phyloP scores from a whole-genome alignment of 2,113 vertebrate genomes.

The Chlorodrepanis virens region DNA sequence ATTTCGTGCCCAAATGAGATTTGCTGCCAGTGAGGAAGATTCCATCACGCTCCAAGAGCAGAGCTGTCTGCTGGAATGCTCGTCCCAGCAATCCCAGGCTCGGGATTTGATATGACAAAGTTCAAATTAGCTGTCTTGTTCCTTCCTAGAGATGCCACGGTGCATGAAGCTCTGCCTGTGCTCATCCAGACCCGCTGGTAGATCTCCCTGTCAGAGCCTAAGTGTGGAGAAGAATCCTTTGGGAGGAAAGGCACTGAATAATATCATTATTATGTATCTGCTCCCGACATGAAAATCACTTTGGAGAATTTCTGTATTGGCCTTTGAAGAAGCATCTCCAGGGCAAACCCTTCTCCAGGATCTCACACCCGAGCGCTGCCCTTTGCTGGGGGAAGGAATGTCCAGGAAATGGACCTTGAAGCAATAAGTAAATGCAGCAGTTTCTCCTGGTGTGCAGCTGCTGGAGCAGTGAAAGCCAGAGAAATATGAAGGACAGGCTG shows the following conservation, averaged over 20 bases:
- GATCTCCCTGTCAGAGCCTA: neutral
- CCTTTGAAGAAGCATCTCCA: neutral
- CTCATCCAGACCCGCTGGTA: neutral
- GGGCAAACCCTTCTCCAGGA: neutral
- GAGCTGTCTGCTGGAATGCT: neutral
- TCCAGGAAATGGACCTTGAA: conserved; percentile 11
- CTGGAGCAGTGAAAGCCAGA: neutral
- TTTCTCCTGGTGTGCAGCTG: conserved; percentile 9
- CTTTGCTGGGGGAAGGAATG: neutral
- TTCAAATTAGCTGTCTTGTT: conserved; percentile 24
- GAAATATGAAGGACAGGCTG: conserved; percentile 30
- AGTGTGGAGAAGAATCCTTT: neutral
- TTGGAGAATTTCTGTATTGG: neutral
- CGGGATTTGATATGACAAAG: neutral
- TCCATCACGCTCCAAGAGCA: neutral
- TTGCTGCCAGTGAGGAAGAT: neutral
- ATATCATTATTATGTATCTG: neutral
- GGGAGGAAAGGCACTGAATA: neutral
- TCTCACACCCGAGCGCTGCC: neutral
- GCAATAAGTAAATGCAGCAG: neutral
- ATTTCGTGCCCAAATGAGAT: neutral
- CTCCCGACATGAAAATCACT: neutral
- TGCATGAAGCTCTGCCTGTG: neutral
- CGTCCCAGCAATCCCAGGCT: neutral
- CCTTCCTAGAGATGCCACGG: neutral